Percentiles rank a stretch among this genome's conserved stretches.
These are phyloP conservation scores for Thamnaconus septentrionalis DNA, from an alignment of 2,113 vertebrate species.

Conservation along the genomic window DNA sequence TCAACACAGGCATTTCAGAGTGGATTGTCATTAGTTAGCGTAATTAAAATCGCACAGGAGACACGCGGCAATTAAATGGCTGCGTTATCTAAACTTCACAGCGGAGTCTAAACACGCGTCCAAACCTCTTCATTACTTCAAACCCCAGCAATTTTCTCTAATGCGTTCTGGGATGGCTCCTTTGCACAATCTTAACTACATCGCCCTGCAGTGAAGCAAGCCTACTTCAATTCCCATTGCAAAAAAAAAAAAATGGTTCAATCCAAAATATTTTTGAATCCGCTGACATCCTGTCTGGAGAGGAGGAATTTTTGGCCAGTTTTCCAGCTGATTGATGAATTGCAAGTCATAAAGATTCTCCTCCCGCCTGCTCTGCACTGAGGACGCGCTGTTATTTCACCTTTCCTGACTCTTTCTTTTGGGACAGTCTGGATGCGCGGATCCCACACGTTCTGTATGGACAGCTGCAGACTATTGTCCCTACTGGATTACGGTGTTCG, in stretches of 20 bases:
- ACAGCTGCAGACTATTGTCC: constrained; percentile 62
- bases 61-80: neutral
- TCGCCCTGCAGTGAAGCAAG: too few species aligned
- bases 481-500: constrained; percentile 37
- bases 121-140: neutral
- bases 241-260: neutral
- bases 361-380: neutral
- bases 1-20: neutral
- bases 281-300: neutral
- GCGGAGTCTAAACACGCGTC: neutral
- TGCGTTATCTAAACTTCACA: neutral
- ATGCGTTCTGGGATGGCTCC: constrained; percentile 5
- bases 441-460: constrained; percentile 39
- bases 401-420: constrained; percentile 20
- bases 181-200: neutral
- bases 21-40: neutral
- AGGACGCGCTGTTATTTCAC: neutral
- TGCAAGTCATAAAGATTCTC: neutral
- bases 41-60: neutral
- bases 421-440: constrained; percentile 11
- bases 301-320: neutral
- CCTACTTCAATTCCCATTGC: neutral
- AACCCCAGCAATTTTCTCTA: neutral
- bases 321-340: neutral
- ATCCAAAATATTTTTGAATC: neutral